Evolutionary conservation across 2,797 vertebrate genomes (phyloP), one percentile per base, ranked within the genome.

Genomic region (Anisognathus igniventris): DNA sequence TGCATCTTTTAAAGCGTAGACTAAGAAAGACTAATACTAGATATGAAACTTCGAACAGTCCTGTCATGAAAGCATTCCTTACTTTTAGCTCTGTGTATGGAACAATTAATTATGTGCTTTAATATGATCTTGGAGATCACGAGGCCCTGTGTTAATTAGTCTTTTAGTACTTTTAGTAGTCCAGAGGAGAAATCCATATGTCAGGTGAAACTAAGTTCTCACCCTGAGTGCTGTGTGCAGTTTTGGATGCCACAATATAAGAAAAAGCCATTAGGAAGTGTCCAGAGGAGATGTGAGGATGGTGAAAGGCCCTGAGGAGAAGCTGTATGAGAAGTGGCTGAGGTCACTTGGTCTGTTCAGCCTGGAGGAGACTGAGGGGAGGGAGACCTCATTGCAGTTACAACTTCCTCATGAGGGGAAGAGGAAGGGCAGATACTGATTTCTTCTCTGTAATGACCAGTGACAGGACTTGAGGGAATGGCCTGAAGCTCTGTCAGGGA

Each of bases 1-100:
- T 82, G 77, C 45, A 77, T 94, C 37, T 84, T 92, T 28, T 83
- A 90, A 85, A 88, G 50, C 28, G 47, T 78, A 73, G 39, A 81
- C 48, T 78, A 67, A 68, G 47, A 50, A 78, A 85, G 64, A 64
- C 48, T 15, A 77, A 10, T 91, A 33, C 42, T 75, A 62, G 33
- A 39, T 72, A 14, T 27, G 45, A 74, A 65, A 67, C 18, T 65
- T 60, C 31, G 8, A 89, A 60, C 19, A 44, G 10, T 33, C 19
- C 45, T 92, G 75, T 4, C 53, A 27, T 65, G 60, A 87, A 85
- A 87, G 12, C 17, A 50, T 80, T 71, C 35, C 51, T 90, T 84
- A 47, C 28, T 70, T 82, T 16, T 42, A 86, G 24, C n/a, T 44
- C 4, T 40, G 28, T 66, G 8, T 76, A 42, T 76, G 20, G 48